A percentile compares a stretch with the other conserved stretches of the same genome.
phyloP scores from a whole-genome alignment of 2,113 vertebrate genomes.

The Caretta caretta region DNA sequence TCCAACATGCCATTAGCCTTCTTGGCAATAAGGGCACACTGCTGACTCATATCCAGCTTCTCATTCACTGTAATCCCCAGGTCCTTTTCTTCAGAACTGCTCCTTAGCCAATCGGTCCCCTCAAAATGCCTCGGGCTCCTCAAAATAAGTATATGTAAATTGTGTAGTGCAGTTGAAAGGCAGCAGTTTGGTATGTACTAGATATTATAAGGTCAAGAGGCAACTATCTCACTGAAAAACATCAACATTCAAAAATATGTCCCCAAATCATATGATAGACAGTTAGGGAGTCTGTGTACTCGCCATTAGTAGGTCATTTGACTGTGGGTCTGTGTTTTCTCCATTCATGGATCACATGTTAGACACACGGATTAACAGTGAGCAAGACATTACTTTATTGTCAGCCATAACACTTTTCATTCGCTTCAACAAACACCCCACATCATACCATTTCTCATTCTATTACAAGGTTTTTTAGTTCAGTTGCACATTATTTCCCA shows the following conservation, averaged over 20 bases:
- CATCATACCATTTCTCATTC: background rate
- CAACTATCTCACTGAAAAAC: slow-evolving; percentile 35
- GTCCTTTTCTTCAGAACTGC: no score
- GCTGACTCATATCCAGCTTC: no score
- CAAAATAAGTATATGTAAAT: slow-evolving; percentile 2
- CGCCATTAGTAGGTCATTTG: no score
- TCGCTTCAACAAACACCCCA: slow-evolving; percentile 6
- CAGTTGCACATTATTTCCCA: slow-evolving; percentile 13
- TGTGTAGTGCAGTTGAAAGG: background rate
- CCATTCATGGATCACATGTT: background rate
- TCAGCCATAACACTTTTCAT: slow-evolving; percentile 20
- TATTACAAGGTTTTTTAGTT: slow-evolving; percentile 15
- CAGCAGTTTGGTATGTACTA: background rate
- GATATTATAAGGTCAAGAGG: slow-evolving; percentile 32
- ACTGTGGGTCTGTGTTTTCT: background rate
- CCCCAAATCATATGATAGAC: background rate
- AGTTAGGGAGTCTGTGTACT: no score
- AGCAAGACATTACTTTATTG: background rate
- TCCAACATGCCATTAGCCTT: no score
- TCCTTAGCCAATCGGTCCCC: no score
- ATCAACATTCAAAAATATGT: background rate
- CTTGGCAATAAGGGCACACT: no score
- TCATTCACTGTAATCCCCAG: no score
- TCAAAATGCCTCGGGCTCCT: background rate
- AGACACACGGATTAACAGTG: background rate